Conservation (phyloP, 2,888 invertebrate genomes). For the Hyposoter dolosus region DNA sequence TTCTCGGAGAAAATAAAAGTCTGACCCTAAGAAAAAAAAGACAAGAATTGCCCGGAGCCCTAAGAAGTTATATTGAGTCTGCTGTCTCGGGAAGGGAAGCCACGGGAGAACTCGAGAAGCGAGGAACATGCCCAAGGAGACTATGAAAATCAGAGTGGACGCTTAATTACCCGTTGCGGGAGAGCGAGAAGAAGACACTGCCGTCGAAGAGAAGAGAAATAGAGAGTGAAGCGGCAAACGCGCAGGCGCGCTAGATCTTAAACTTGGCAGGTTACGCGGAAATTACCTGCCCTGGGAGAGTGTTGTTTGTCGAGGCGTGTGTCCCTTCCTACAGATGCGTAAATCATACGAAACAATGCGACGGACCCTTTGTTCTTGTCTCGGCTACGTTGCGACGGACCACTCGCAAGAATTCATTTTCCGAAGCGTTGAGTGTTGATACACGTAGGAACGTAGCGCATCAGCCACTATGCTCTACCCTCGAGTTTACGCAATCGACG, state of each 20-base stretch:
- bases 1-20: conserved; percentile 33
- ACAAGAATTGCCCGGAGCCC: conserved; percentile 21
- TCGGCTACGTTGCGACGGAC: conserved; percentile 25
- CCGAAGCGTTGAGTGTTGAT: conserved; percentile 21
- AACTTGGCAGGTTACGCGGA: conserved; percentile 56
- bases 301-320: conserved; percentile 31
- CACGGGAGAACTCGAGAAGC: conserved; percentile 1
- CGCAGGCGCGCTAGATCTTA: conserved; percentile 53
- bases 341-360: conserved; percentile 68
- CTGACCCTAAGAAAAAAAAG: conserved; percentile 31
- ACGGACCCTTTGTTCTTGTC: conserved; percentile 67
- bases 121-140: conserved; percentile 55
- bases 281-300: conserved; percentile 54
- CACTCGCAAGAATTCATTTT: conserved; percentile 40
- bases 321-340: conserved; percentile 60
- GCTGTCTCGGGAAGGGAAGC: conserved; percentile 16
- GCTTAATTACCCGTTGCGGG: conserved; percentile 78
- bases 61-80: conserved; percentile 44
- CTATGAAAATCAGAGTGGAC: conserved; percentile 74
- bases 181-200: background rate
- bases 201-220: conserved; percentile 26
- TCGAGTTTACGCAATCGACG: background rate
- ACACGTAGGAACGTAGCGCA: background rate
- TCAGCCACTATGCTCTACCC: background rate
- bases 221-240: conserved; percentile 62